Percentiles rank a stretch among this genome's conserved stretches.
phyloP scores from a whole-genome alignment of 2,113 vertebrate species.

The Pangasianodon gigas region DNA sequence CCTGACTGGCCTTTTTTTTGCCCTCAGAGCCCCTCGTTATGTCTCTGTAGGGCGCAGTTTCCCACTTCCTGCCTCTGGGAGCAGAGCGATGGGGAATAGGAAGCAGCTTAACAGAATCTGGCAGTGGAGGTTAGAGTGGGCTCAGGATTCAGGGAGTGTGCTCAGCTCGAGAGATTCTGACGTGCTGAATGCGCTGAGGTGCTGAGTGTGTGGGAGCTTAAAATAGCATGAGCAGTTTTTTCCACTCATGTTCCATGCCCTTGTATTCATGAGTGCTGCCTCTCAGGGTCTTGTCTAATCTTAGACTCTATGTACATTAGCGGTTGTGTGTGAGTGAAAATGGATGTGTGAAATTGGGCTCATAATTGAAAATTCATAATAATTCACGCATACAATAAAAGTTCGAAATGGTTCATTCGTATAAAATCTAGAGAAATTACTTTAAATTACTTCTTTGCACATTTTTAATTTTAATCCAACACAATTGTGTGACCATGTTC shows the following conservation, averaged over 20 bases:
- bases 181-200: background rate
- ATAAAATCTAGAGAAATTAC: background rate
- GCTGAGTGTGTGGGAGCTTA: slow-evolving; percentile 37
- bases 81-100: slow-evolving; percentile 30
- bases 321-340: background rate
- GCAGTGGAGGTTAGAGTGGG: background rate
- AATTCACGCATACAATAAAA: background rate
- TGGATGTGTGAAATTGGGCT: background rate
- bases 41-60: slow-evolving; percentile 23
- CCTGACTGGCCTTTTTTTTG: slow-evolving; percentile 14
- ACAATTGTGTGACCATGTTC: background rate
- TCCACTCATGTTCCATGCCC: slow-evolving; percentile 1
- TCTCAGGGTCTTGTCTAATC: background rate
- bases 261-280: slow-evolving; percentile 2
- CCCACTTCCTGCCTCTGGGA: slow-evolving; percentile 43
- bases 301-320: background rate
- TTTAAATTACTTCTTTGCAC: background rate
- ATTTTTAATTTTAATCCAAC: background rate
- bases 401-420: background rate
- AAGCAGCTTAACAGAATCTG: slow-evolving; percentile 21
- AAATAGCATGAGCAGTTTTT: slow-evolving; percentile 30
- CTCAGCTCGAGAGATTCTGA: background rate
- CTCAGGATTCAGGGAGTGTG: slow-evolving; percentile 7
- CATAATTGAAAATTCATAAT: background rate
- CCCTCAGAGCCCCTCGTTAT: slow-evolving; percentile 29